Percentiles rank a stretch among this genome's conserved stretches.
phyloP scores from a whole-genome alignment of 2,888 invertebrate genomes.

The Actias luna region DNA sequence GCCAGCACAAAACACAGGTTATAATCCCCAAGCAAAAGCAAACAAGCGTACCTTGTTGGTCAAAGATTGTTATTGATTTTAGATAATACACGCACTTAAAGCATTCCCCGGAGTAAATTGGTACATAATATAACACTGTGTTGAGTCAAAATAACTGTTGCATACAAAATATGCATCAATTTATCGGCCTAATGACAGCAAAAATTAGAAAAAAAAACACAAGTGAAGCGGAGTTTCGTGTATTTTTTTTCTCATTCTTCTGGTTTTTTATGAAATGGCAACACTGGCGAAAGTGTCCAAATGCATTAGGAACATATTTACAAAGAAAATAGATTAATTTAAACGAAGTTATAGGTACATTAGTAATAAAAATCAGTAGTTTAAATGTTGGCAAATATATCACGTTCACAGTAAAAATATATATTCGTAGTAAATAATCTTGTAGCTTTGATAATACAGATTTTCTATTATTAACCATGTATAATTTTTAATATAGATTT shows the following conservation, averaged over 20 bases:
- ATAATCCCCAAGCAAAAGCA: conserved; percentile 70
- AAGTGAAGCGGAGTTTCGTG: conserved; percentile 75
- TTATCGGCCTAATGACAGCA: conserved; percentile 79
- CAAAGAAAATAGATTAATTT: neutral
- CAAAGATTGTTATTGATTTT: conserved; percentile 81
- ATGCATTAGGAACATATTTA: neutral
- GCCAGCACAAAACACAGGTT: conserved; percentile 80
- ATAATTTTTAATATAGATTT: too few species aligned
- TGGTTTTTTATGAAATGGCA: neutral
- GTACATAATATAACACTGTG: conserved; percentile 75
- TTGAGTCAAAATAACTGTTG: conserved; percentile 75
- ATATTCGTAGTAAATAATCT: too few species aligned
- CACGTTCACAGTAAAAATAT: too few species aligned
- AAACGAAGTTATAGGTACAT: too few species aligned
- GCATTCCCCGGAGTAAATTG: conserved; percentile 65
- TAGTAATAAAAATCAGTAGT: too few species aligned
- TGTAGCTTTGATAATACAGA: too few species aligned
- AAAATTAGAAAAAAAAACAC: conserved; percentile 80
- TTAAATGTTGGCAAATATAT: too few species aligned
- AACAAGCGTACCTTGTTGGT: conserved; percentile 82
- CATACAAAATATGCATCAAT: conserved; percentile 79
- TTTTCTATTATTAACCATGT: too few species aligned
- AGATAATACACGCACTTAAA: conserved; percentile 74
- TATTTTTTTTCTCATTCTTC: conserved; percentile 60
- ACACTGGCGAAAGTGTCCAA: conserved; percentile 5